phyloP scores from a whole-genome alignment of 2,797 vertebrate species.

The Etheostoma perlongum region DNA sequence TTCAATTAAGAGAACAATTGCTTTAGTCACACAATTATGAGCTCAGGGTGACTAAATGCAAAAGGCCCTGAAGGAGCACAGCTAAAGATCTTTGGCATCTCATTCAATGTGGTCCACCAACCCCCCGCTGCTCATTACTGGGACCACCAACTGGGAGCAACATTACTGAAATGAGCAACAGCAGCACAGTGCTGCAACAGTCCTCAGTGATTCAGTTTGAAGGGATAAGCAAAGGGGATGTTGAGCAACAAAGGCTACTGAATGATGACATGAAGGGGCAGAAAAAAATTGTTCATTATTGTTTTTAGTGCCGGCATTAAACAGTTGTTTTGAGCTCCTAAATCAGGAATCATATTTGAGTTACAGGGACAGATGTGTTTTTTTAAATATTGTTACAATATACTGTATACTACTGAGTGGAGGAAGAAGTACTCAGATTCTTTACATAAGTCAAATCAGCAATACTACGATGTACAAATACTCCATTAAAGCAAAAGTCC shows the following conservation, averaged over 20 bases:
- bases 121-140: constrained; percentile 71
- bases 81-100: constrained; percentile 85
- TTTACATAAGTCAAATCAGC: not conserved
- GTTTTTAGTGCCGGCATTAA: constrained; percentile 9
- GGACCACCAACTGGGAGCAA: constrained; percentile 80
- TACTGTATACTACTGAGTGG: not conserved
- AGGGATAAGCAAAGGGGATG: constrained; percentile 25
- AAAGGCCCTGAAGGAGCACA: constrained; percentile 82
- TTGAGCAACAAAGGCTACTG: constrained; percentile 29
- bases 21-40: constrained; percentile 88
- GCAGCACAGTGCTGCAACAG: constrained; percentile 44
- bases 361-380: not conserved
- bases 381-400: not conserved
- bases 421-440: not conserved
- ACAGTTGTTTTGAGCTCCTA: not conserved
- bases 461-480: not conserved
- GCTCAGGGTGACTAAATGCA: constrained; percentile 84
- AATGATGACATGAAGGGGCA: constrained; percentile 5
- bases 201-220: constrained; percentile 47
- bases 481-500: not conserved
- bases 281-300: not conserved
- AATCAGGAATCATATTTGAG: not conserved
- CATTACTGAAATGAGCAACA: constrained; percentile 69
- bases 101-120: constrained; percentile 73
- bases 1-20: constrained; percentile 88